Conservation (phyloP, 2,888 invertebrate species). For the Habroteleia sp. region DNA sequence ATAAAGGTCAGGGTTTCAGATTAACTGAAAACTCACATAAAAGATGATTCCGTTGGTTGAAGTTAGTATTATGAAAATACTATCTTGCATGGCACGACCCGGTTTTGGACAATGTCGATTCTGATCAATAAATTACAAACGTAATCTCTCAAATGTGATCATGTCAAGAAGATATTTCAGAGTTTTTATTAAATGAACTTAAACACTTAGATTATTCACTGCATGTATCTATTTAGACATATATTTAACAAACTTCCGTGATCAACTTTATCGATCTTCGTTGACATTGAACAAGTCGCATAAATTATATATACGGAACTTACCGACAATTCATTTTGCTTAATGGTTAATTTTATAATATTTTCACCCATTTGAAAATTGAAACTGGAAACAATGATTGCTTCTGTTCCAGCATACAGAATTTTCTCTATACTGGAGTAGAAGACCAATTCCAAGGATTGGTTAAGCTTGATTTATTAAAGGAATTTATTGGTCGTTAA, state of each 20-base stretch:
- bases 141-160: slow-evolving; percentile 44
- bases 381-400: too few species aligned
- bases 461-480: too few species aligned
- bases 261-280: slow-evolving; percentile 40
- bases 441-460: too few species aligned
- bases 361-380: too few species aligned
- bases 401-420: too few species aligned
- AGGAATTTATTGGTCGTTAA: too few species aligned
- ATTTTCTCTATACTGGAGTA: too few species aligned
- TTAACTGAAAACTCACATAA: slow-evolving; percentile 46
- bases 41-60: slow-evolving; percentile 30
- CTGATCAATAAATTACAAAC: slow-evolving; percentile 54
- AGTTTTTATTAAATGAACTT: slow-evolving; percentile 18
- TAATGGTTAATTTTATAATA: too few species aligned
- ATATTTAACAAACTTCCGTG: slow-evolving; percentile 28
- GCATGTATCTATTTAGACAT: slow-evolving; percentile 6
- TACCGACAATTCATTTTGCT: too few species aligned
- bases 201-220: slow-evolving; percentile 9
- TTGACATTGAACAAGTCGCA: slow-evolving; percentile 35
- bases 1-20: slow-evolving; percentile 60
- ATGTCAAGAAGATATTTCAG: slow-evolving; percentile 45
- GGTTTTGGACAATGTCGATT: slow-evolving; percentile 54
- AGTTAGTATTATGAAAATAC: slow-evolving; percentile 42
- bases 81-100: slow-evolving; percentile 59
- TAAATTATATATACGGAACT: slow-evolving; percentile 22